These are phyloP conservation scores for Chrysodeixis includens DNA, from an alignment of 2,888 invertebrate genomes.

Conservation along the genomic window DNA sequence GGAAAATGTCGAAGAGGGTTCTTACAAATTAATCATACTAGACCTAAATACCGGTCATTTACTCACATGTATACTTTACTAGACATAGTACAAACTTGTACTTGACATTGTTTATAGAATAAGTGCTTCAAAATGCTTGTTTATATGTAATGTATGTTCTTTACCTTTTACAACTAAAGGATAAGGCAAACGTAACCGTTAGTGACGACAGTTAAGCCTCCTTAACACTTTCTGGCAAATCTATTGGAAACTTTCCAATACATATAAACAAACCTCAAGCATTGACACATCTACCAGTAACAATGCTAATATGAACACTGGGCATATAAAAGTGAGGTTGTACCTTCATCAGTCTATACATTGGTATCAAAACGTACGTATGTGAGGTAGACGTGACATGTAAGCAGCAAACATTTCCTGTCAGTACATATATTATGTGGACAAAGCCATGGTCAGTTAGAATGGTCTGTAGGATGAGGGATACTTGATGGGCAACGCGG, in stretches of 20 bases:
- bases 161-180: background rate
- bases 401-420: background rate
- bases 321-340: constrained; percentile 1
- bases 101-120: background rate
- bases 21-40: constrained; percentile 3
- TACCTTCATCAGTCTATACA: background rate
- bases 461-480: constrained; percentile 92
- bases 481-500: constrained; percentile 91
- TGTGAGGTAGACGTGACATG: background rate
- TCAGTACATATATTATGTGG: constrained; percentile 33
- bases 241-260: background rate
- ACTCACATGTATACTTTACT: background rate
- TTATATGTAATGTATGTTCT: no score
- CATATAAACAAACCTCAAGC: background rate
- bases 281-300: background rate
- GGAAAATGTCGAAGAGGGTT: background rate
- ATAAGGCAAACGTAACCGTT: background rate
- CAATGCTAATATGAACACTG: background rate
- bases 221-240: background rate
- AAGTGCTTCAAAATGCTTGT: no score
- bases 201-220: background rate
- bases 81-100: background rate
- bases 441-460: constrained; percentile 68
- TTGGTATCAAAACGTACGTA: background rate
- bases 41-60: background rate